phyloP scores from a whole-genome alignment of 2,797 vertebrate genomes.

The Oophaga sylvatica region DNA sequence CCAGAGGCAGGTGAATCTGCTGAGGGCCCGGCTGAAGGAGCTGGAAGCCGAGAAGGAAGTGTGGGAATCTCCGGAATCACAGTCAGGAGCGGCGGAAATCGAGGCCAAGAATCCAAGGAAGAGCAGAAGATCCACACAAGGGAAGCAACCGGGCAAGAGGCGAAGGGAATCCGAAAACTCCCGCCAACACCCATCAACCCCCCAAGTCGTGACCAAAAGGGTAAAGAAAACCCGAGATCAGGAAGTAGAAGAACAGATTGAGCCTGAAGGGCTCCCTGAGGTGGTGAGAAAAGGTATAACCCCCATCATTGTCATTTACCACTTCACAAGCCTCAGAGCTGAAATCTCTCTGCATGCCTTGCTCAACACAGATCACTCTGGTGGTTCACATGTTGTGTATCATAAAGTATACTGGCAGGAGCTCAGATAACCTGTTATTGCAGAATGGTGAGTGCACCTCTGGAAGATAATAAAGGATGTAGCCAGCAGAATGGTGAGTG shows the following conservation, averaged over 20 bases:
- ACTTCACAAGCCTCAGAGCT: too few species aligned
- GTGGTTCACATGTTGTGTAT: not conserved
- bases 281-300: slow-evolving; percentile 82
- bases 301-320: too few species aligned
- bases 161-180: slow-evolving; percentile 65
- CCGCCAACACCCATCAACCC: slow-evolving; percentile 65
- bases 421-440: not conserved
- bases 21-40: slow-evolving; percentile 70
- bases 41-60: slow-evolving; percentile 37
- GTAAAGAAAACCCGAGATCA: slow-evolving; percentile 62
- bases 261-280: slow-evolving; percentile 84
- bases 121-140: slow-evolving; percentile 58
- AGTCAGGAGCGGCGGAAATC: slow-evolving; percentile 22
- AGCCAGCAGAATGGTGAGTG: slow-evolving; percentile 4
- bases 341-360: too few species aligned
- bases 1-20: slow-evolving; percentile 75
- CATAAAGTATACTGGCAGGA: too few species aligned
- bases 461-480: not conserved
- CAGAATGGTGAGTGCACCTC: not conserved
- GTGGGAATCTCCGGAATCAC: slow-evolving; percentile 49
- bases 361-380: not conserved
- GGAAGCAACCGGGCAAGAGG: slow-evolving; percentile 66
- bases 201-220: slow-evolving; percentile 65
- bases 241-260: slow-evolving; percentile 67
- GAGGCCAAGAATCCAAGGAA: slow-evolving; percentile 38